A percentile compares a stretch with the other conserved stretches of the same genome.
These are phyloP conservation scores for Lacerta viridis DNA, from an alignment of 2,797 vertebrate species.

Conservation along the genomic window DNA sequence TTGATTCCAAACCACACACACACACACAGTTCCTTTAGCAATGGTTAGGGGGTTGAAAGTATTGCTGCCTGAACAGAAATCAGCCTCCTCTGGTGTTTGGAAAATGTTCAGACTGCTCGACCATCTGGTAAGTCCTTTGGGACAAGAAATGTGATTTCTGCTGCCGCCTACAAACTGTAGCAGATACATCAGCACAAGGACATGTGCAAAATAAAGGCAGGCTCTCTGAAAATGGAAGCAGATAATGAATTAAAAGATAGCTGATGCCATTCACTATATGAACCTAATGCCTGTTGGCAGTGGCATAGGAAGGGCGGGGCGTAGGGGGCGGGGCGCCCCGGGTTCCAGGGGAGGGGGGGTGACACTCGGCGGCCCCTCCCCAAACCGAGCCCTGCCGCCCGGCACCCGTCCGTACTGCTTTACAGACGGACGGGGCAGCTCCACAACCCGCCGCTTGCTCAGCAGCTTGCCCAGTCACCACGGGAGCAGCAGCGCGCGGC, in stretches of 20 bases:
- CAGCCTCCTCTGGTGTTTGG: neutral
- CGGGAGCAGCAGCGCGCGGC: too few relatives aligned
- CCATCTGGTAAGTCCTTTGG: neutral
- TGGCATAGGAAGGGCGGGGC: too few relatives aligned
- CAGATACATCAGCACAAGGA: neutral
- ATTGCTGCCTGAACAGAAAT: fast-evolving
- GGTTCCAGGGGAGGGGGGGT: too few relatives aligned
- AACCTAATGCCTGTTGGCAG: neutral
- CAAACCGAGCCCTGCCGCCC: too few relatives aligned
- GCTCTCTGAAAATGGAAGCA: neutral
- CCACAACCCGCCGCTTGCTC: too few relatives aligned
- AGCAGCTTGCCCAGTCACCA: too few relatives aligned
- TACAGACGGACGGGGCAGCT: too few relatives aligned
- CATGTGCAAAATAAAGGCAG: conserved; percentile 27
- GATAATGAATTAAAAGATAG: neutral
- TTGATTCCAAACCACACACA: neutral
- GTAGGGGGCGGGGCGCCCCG: too few relatives aligned
- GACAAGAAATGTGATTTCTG: fast-evolving
- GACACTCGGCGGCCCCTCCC: too few relatives aligned
- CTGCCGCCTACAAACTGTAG: neutral
- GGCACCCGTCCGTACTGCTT: too few relatives aligned
- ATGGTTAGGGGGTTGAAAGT: neutral
- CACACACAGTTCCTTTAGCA: neutral
- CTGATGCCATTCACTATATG: neutral
- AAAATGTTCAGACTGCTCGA: neutral